A percentile compares a stretch with the other conserved stretches of the same genome.
Conservation (phyloP, 2,888 invertebrate genomes). For the Dione juno region DNA sequence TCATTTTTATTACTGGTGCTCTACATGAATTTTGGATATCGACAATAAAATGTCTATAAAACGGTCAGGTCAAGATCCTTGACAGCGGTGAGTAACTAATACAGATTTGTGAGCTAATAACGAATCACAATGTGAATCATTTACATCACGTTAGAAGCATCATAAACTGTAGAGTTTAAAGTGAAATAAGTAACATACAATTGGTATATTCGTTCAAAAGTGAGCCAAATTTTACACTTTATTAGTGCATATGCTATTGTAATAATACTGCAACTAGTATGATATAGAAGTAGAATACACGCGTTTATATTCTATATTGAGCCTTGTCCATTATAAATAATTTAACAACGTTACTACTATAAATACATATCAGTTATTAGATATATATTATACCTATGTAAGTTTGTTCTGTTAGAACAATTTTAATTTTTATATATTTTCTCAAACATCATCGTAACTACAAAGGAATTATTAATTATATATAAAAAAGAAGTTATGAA, state of each 20-base stretch:
- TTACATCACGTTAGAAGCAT: constrained; percentile 4
- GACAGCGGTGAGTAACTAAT: constrained; percentile 53
- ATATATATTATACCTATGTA: neutral
- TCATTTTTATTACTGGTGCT: constrained; percentile 59
- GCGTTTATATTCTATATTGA: constrained; percentile 23
- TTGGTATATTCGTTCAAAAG: neutral
- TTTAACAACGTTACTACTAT: constrained; percentile 17
- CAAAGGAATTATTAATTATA: no score
- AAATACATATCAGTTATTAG: neutral
- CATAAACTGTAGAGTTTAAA: neutral
- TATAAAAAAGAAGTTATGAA: no score
- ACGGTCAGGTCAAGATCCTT: constrained; percentile 66
- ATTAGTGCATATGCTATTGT: neutral
- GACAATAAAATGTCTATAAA: constrained; percentile 63
- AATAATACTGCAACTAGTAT: constrained; percentile 34
- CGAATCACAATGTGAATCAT: constrained; percentile 57
- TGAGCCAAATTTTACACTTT: neutral
- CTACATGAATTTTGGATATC: constrained; percentile 49
- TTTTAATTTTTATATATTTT: neutral
- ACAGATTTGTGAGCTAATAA: constrained; percentile 58
- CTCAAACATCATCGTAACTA: no score
- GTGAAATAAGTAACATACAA: neutral
- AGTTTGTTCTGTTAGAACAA: neutral
- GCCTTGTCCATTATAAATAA: constrained; percentile 31
- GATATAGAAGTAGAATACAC: constrained; percentile 25